phyloP scores from a whole-genome alignment of 2,888 invertebrate species.

The Lucinisca nassula region DNA sequence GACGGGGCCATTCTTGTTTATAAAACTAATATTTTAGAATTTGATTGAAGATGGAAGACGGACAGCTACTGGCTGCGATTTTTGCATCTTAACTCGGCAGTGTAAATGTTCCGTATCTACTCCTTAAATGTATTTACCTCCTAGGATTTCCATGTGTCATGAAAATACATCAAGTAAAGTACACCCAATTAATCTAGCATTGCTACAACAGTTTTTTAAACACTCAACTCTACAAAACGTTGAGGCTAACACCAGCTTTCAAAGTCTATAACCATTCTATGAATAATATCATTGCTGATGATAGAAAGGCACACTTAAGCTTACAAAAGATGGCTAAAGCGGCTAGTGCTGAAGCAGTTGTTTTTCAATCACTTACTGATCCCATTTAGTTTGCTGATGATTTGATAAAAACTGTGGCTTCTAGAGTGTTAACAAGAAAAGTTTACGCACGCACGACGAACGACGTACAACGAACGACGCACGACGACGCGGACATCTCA shows the following conservation, averaged over 20 bases:
- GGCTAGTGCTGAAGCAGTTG: conserved; percentile 6
- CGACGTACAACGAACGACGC: too few relatives aligned
- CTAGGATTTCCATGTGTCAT: background rate
- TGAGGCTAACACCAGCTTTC: too few relatives aligned
- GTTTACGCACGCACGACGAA: too few relatives aligned
- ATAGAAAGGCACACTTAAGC: conserved; percentile 25
- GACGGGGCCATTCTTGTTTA: background rate
- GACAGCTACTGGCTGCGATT: background rate
- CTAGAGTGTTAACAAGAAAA: too few relatives aligned
- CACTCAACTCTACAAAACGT: background rate
- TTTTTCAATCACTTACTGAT: conserved; percentile 40
- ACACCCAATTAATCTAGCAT: conserved; percentile 40
- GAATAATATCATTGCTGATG: conserved; percentile 28
- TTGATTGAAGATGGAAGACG: background rate
- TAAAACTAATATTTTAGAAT: background rate
- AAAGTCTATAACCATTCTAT: conserved; percentile 38
- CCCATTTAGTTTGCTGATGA: conserved; percentile 11
- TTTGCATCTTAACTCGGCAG: background rate
- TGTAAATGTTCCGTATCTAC: background rate
- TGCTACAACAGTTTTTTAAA: conserved; percentile 45
- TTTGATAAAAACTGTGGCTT: too few relatives aligned
- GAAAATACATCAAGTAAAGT: background rate
- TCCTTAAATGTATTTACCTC: background rate
- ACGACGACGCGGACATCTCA: too few relatives aligned
- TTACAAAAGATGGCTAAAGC: conserved; percentile 35